phyloP scores from a whole-genome alignment of 2,113 vertebrate species.

The Pantherophis guttatus region DNA sequence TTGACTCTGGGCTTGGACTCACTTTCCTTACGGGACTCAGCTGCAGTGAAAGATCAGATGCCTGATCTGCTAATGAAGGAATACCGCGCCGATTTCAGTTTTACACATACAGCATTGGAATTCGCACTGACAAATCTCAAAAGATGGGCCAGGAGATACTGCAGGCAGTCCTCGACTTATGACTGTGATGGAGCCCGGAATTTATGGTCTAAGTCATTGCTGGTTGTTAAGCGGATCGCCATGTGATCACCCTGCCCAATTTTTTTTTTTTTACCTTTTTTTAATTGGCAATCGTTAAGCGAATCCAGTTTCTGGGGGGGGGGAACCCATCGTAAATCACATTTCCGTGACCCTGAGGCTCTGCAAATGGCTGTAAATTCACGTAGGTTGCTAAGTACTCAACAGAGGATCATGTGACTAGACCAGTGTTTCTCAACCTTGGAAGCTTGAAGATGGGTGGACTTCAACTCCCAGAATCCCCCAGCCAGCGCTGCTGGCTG shows the following conservation, averaged over 20 bases:
- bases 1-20: neutral
- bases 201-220: neutral
- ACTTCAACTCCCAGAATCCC: too few species aligned
- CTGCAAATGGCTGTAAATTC: neutral
- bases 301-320: too few species aligned
- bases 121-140: neutral
- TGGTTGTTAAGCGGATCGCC: neutral
- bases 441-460: too few species aligned
- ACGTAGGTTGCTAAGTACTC: neutral
- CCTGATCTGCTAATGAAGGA: slow-evolving; percentile 47
- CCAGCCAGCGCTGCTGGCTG: too few species aligned
- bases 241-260: neutral
- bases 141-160: neutral
- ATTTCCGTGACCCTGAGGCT: neutral
- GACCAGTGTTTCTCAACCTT: too few species aligned
- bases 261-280: neutral
- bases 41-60: slow-evolving; percentile 33
- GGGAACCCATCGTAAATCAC: too few species aligned
- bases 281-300: neutral
- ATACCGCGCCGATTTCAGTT: fast-evolving
- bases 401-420: neutral
- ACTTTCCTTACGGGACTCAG: slow-evolving; percentile 1
- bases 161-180: neutral
- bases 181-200: neutral
- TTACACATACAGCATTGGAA: neutral